Evolutionary conservation across 2,113 vertebrate genomes (phyloP), one percentile per base, ranked within the genome.

Genomic region (Falcunculus frontatus): DNA sequence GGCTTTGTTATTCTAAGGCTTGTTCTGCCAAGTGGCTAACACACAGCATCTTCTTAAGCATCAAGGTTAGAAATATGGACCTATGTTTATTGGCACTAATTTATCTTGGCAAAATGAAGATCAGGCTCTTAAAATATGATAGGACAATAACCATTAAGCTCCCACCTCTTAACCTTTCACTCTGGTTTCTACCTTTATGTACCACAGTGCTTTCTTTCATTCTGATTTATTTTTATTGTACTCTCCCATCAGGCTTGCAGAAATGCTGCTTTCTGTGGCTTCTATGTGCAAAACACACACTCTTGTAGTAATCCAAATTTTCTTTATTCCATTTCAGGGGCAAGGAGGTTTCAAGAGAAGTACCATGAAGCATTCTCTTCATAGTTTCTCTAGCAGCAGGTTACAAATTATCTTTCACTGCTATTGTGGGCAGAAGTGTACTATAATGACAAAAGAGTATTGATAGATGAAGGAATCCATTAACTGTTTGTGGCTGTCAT

Each of bases 221-320:
- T 96, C 79, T 92, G 77, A 87, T 95, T 93, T 96, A 80, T 85
- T 95, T 95, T 91, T 85, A 82, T 83, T 95, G 22, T 89, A 63
- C 68, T 90, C 92, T 93, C 44, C 41, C 60, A 92, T 63, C 49
- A 93, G 90, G 35, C n/a, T 74, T 94, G n/a, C 47, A 84, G 44
- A 84, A 85, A 87, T 78, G 25, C 46, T 92, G 49, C 32, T 91
- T 87, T 87, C 50, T 76, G 60, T 68, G 41, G 47, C 63, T 95
- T 84, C 65, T 83, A 15, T 83, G 57, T 94, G 33, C 33, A 92
- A 95, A 95, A 77, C 30, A 92, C 56, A 83, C 37, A 23, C 19
- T 84, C 57, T 92, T 93, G 52, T 49, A 95, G 87, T 81, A 87
- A 89, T 95, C 53, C 41, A 56, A 47, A 84, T 95, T 95, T 93